Evolutionary conservation across 2,888 invertebrate species (phyloP).

Genomic region (Xestoiulus laeticollis): DNA sequence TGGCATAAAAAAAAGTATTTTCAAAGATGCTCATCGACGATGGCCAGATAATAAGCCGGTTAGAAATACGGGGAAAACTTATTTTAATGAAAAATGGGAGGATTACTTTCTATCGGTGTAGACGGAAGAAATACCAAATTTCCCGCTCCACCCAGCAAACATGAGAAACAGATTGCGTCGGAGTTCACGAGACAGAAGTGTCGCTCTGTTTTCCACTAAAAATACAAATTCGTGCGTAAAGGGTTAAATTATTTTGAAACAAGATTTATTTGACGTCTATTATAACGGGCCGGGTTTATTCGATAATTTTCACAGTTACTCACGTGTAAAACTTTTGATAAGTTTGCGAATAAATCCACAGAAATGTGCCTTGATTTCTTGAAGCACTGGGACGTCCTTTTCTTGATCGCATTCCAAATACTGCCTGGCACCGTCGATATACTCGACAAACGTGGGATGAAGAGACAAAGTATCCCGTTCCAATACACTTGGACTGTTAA

Average conservation of each 20-base stretch:
- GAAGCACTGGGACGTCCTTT: slow-evolving; percentile 85
- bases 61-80: not conserved
- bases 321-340: slow-evolving; percentile 90
- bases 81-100: not conserved
- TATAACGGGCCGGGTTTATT: no score
- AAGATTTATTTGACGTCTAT: no score
- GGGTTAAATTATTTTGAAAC: slow-evolving; percentile 34
- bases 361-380: slow-evolving; percentile 91
- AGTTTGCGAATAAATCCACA: slow-evolving; percentile 93
- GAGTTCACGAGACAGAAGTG: slow-evolving; percentile 85
- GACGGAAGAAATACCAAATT: slow-evolving; percentile 71
- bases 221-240: slow-evolving; percentile 57
- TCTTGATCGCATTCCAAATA: slow-evolving; percentile 94
- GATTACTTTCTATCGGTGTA: slow-evolving; percentile 49
- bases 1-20: not conserved
- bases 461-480: slow-evolving; percentile 84
- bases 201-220: slow-evolving; percentile 86
- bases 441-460: slow-evolving; percentile 89
- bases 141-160: slow-evolving; percentile 94
- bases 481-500: slow-evolving; percentile 77
- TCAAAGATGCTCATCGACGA: not conserved
- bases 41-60: not conserved
- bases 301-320: slow-evolving; percentile 63
- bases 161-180: slow-evolving; percentile 87
- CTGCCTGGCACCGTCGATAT: slow-evolving; percentile 90